Conservation (phyloP, 2,797 vertebrate species). For the Paedocypris micromegethes region DNA sequence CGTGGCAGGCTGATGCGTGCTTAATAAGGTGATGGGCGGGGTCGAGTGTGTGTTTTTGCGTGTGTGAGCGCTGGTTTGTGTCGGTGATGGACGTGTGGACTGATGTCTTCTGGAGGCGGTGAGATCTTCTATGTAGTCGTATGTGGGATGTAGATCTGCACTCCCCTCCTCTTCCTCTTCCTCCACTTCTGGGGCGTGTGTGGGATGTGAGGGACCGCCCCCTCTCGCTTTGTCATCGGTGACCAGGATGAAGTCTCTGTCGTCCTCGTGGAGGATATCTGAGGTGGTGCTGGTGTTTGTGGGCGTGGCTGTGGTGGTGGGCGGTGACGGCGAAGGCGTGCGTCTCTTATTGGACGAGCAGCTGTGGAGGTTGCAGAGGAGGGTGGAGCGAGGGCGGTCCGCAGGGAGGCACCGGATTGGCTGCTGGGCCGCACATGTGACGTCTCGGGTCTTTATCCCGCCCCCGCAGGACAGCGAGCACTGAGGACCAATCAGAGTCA, state of each 20-base stretch:
- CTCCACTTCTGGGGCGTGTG: constrained; percentile 1
- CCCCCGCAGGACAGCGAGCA: constrained; percentile 91
- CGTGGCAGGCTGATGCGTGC: too few species aligned
- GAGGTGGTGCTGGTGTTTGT: constrained; percentile 33
- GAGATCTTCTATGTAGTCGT: constrained; percentile 68
- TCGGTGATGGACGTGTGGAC: background rate
- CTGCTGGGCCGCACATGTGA: constrained; percentile 74
- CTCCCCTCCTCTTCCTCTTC: constrained; percentile 58
- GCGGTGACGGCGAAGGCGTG: constrained; percentile 54
- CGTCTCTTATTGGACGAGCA: constrained; percentile 70
- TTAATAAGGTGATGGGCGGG: too few species aligned
- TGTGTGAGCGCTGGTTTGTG: too few species aligned
- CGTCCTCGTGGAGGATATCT: constrained; percentile 52
- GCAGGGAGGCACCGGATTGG: constrained; percentile 70
- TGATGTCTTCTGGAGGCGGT: constrained; percentile 10
- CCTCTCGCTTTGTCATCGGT: constrained; percentile 46
- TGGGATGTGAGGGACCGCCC: constrained; percentile 1
- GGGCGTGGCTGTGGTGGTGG: constrained; percentile 23
- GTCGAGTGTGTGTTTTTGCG: too few species aligned
- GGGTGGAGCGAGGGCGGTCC: constrained; percentile 82
- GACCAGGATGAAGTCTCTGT: constrained; percentile 51
- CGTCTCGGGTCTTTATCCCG: constrained; percentile 76
- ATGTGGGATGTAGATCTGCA: constrained; percentile 52
- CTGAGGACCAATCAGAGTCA: constrained; percentile 58
- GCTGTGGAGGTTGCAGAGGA: constrained; percentile 85